Percentiles rank a stretch among this genome's conserved stretches.
phyloP scores from a whole-genome alignment of 2,888 invertebrate species.

The Mechanitis messenoides region DNA sequence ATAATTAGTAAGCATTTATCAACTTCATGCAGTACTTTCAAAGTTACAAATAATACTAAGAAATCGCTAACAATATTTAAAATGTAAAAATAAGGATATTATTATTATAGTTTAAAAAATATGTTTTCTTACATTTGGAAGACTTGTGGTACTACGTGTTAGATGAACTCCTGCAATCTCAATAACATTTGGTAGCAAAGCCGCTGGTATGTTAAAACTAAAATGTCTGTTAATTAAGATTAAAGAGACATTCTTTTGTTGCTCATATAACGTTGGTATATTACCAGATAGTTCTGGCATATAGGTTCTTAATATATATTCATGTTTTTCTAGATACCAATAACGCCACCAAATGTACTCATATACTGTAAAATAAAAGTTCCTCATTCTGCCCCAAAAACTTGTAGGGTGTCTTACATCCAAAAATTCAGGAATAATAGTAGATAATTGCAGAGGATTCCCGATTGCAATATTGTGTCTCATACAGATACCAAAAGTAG shows the following conservation, averaged over 20 bases:
- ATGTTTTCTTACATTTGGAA: conserved; percentile 40
- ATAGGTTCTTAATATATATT: conserved; percentile 53
- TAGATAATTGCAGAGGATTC: conserved; percentile 62
- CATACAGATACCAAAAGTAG: conserved; percentile 66
- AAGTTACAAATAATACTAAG: too few relatives aligned
- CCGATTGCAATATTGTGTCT: conserved; percentile 54
- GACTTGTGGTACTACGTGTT: conserved; percentile 42
- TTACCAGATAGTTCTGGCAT: conserved; percentile 52
- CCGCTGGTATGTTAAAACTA: conserved; percentile 63
- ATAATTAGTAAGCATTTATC: too few relatives aligned
- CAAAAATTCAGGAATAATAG: conserved; percentile 57
- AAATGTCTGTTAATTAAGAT: conserved; percentile 70
- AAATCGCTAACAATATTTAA: too few relatives aligned
- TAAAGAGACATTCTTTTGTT: conserved; percentile 60
- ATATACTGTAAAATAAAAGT: conserved; percentile 60
- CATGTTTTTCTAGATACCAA: conserved; percentile 58
- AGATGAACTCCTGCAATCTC: conserved; percentile 77
- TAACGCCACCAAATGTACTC: conserved; percentile 62
- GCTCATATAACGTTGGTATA: conserved; percentile 55
- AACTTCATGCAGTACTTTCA: too few relatives aligned
- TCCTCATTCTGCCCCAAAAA: conserved; percentile 70
- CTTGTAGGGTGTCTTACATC: conserved; percentile 64
- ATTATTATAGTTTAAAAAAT: neutral
- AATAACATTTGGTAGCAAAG: conserved; percentile 73
- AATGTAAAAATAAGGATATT: too few relatives aligned